Evolutionary conservation across 2,888 invertebrate species (phyloP).

Genomic region (Dermolepida albohirtum): DNA sequence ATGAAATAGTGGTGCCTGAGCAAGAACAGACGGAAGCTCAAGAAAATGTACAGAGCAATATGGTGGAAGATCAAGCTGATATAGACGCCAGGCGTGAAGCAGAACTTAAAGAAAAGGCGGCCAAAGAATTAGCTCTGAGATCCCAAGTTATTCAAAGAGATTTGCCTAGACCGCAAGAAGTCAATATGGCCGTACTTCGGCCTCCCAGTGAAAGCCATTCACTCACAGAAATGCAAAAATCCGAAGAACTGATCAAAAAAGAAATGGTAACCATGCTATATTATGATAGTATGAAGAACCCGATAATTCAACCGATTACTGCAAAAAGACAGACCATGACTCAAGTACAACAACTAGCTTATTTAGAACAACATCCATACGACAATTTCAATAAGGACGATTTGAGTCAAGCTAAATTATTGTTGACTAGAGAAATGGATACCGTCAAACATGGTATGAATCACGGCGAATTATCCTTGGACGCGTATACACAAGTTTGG

Average conservation of each 20-base stretch:
- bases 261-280: conserved; percentile 98
- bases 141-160: conserved; percentile 89
- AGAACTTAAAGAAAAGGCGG: conserved; percentile 77
- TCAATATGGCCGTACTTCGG: conserved; percentile 85
- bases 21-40: conserved; percentile 73
- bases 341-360: conserved; percentile 80
- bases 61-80: conserved; percentile 88
- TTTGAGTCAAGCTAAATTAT: conserved; percentile 72
- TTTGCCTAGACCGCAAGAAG: conserved; percentile 86
- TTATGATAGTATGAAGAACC: conserved; percentile 87
- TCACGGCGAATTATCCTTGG: conserved; percentile 92
- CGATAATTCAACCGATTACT: conserved; percentile 64
- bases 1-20: conserved; percentile 97
- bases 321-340: conserved; percentile 70
- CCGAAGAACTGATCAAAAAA: conserved; percentile 94
- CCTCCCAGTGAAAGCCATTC: conserved; percentile 81
- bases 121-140: conserved; percentile 78
- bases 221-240: conserved; percentile 89
- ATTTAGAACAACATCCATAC: conserved; percentile 89
- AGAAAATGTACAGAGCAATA: conserved; percentile 56
- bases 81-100: conserved; percentile 78
- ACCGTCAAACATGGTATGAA: conserved; percentile 93
- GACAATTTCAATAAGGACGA: conserved; percentile 78
- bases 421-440: conserved; percentile 87
- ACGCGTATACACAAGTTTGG: conserved; percentile 94